Percentiles rank a stretch among this genome's conserved stretches.
phyloP scores from a whole-genome alignment of 2,888 invertebrate genomes.

The Catocala sponsa region DNA sequence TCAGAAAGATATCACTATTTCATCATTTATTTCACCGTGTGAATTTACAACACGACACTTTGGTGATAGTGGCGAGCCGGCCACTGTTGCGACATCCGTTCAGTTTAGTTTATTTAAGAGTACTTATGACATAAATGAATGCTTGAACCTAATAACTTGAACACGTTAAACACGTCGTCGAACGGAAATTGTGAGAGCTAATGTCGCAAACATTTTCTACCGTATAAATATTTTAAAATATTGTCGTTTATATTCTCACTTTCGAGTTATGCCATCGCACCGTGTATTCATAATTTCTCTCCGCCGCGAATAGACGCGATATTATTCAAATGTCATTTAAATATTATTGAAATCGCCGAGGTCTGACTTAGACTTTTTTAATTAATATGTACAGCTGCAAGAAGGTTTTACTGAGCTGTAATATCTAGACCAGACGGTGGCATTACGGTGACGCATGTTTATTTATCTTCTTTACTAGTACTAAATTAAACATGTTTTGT shows the following conservation, averaged over 20 bases:
- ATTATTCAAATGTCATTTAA: constrained; percentile 13
- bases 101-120: no score
- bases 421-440: not conserved
- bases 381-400: not conserved
- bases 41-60: no score
- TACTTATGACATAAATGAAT: constrained; percentile 45
- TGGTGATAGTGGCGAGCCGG: no score
- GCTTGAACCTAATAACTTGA: constrained; percentile 35
- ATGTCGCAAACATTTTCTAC: constrained; percentile 49
- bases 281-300: constrained; percentile 12
- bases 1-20: no score
- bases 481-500: not conserved
- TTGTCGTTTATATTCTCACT: constrained; percentile 4
- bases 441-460: constrained; percentile 2
- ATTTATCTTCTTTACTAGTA: no score
- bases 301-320: constrained; percentile 3
- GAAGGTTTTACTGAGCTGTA: not conserved
- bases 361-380: constrained; percentile 1
- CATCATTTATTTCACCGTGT: no score
- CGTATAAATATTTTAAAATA: constrained; percentile 28
- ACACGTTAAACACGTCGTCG: constrained; percentile 28
- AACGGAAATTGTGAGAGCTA: constrained; percentile 56
- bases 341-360: constrained; percentile 7
- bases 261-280: constrained; percentile 7
- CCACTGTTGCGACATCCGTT: no score